Conservation (phyloP, 2,113 vertebrate species). For the Pteruthius melanotis region DNA sequence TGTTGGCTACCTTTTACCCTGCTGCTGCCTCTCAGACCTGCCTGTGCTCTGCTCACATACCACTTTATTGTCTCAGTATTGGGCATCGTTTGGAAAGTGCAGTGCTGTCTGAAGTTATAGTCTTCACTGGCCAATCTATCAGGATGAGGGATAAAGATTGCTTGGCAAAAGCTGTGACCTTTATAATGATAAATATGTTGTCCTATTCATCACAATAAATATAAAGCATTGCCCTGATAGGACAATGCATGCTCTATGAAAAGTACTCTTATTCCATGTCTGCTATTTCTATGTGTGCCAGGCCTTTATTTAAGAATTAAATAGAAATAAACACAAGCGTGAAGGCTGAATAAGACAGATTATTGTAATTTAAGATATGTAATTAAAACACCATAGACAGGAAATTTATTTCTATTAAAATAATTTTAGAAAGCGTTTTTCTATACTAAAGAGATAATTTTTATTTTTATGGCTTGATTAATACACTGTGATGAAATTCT, state of each 20-base stretch:
- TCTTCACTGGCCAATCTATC: not conserved
- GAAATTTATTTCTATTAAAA: slow-evolving; percentile 18
- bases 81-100: not conserved
- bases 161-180: slow-evolving; percentile 18
- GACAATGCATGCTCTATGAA: not conserved
- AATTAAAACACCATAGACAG: not conserved
- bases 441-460: slow-evolving; percentile 6
- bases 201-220: slow-evolving; percentile 7
- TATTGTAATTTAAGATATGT: not conserved
- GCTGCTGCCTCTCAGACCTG: not conserved
- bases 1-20: not conserved
- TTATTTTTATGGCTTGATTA: slow-evolving; percentile 27
- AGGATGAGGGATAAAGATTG: not conserved
- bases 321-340: not conserved
- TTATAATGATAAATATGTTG: slow-evolving; percentile 17
- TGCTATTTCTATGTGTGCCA: not conserved
- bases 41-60: not conserved
- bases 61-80: not conserved
- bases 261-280: not conserved
- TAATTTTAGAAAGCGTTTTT: not conserved
- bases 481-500: slow-evolving; percentile 9
- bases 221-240: not conserved
- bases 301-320: not conserved
- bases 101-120: not conserved
- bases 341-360: not conserved